phyloP scores from a whole-genome alignment of 2,888 invertebrate genomes.

The Capitulum mitella region DNA sequence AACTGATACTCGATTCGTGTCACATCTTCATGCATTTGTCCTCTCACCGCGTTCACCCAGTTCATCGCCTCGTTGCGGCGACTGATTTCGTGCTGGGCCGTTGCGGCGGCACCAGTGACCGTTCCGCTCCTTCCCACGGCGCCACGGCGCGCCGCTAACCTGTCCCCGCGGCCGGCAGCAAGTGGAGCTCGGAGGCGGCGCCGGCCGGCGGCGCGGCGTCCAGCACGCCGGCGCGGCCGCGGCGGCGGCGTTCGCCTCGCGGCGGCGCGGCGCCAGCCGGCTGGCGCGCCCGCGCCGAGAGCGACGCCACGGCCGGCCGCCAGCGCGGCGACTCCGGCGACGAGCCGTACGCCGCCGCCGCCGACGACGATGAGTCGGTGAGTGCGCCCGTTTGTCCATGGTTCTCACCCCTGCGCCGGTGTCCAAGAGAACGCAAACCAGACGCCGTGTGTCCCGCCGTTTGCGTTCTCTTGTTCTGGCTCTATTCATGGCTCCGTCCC shows the following conservation, averaged over 20 bases:
- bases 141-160: not conserved
- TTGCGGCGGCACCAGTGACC: not conserved
- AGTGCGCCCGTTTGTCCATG: not conserved
- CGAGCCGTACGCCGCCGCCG: not conserved
- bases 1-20: not conserved
- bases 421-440: too few relatives aligned
- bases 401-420: too few relatives aligned
- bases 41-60: too few relatives aligned
- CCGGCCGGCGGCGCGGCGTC: not conserved
- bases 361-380: constrained; percentile 19
- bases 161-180: not conserved
- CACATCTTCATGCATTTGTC: not conserved
- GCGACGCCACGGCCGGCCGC: not conserved
- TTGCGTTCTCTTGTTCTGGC: too few relatives aligned
- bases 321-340: not conserved
- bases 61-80: too few relatives aligned
- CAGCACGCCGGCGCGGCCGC: constrained; percentile 11
- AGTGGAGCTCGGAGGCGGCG: not conserved
- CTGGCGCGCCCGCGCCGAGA: not conserved
- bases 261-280: not conserved
- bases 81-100: too few relatives aligned
- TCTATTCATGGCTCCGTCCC: too few relatives aligned
- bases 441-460: too few relatives aligned
- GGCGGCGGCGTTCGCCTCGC: not conserved
- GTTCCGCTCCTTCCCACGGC: not conserved